Conservation (phyloP, 2,113 vertebrate species). For the Rhinolophus sinicus region DNA sequence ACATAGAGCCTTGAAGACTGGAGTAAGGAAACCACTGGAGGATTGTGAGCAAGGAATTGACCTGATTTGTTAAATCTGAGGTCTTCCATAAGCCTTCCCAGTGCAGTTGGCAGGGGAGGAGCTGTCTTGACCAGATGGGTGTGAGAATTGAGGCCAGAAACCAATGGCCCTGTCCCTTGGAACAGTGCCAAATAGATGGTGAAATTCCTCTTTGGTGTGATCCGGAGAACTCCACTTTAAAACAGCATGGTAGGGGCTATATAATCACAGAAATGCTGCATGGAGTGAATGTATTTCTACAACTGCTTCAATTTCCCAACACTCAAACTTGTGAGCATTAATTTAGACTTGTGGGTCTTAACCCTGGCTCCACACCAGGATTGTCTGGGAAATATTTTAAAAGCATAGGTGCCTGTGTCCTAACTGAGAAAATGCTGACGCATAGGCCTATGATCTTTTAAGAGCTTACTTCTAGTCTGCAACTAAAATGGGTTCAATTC, state of each 20-base stretch:
- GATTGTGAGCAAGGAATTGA: not conserved
- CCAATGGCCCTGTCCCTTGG: not conserved
- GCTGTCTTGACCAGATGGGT: not conserved
- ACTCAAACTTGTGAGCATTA: not conserved
- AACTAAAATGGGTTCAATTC: not conserved
- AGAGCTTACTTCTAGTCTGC: not conserved
- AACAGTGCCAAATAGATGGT: not conserved
- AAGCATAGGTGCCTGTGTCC: not conserved
- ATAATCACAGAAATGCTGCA: not conserved
- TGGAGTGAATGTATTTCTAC: not conserved
- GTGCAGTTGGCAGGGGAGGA: not conserved
- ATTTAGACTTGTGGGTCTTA: not conserved
- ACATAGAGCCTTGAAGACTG: not conserved
- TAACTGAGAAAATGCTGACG: not conserved
- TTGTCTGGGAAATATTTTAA: not conserved
- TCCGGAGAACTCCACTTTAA: not conserved
- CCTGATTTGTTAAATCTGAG: not conserved
- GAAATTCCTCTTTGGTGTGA: not conserved
- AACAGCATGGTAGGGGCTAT: fast-evolving
- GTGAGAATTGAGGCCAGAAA: not conserved
- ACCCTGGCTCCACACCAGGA: not conserved
- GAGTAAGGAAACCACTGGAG: not conserved
- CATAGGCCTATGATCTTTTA: not conserved
- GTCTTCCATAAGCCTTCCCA: not conserved
- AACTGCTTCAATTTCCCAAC: not conserved